These are phyloP conservation scores for Oreochromis grahami DNA, from an alignment of 2,797 vertebrate species.

Conservation along the genomic window DNA sequence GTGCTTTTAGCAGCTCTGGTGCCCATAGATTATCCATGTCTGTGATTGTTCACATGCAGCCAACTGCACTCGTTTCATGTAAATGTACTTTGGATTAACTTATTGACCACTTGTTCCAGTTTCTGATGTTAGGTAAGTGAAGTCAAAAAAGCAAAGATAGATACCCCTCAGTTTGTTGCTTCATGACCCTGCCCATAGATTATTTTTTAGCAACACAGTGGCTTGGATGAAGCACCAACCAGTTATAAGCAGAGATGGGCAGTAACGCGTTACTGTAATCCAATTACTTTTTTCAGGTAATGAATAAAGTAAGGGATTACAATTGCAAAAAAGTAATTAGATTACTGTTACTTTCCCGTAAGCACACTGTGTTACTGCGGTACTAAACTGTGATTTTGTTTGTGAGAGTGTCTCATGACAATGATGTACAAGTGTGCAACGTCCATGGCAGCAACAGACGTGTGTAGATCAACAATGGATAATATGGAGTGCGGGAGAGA, in stretches of 20 bases:
- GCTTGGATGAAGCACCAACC: accelerated
- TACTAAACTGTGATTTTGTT: neutral
- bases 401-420: neutral
- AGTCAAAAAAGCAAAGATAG: neutral
- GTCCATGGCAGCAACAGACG: neutral
- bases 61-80: neutral
- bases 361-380: neutral
- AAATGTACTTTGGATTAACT: neutral
- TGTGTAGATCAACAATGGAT: neutral
- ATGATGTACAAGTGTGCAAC: neutral
- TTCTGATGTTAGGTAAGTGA: neutral
- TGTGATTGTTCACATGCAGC: neutral
- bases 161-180: neutral
- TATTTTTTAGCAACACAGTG: neutral
- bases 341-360: neutral
- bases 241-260: neutral
- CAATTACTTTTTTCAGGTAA: neutral
- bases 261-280: neutral
- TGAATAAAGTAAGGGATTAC: neutral
- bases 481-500: neutral
- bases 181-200: neutral
- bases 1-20: neutral
- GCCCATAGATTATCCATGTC: accelerated
- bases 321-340: neutral
- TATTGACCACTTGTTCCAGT: neutral